A percentile compares a stretch with the other conserved stretches of the same genome.
Evolutionary conservation across 2,888 invertebrate species (phyloP).

Genomic region (Hemithea aestivaria): DNA sequence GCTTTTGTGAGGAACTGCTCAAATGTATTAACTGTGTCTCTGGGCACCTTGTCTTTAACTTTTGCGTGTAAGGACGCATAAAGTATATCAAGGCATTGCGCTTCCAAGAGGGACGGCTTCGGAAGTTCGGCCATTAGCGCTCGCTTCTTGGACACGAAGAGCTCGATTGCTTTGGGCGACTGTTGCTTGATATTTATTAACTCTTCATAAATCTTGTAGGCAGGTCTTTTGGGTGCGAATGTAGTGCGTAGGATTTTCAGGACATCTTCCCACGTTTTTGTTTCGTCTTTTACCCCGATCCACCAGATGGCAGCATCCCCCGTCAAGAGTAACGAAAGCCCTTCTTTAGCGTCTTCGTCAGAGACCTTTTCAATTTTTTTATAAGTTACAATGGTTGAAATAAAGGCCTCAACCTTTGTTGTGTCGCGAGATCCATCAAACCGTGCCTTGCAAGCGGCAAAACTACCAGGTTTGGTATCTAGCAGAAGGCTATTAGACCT

Average conservation of each 20-base stretch:
- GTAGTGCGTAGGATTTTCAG: not conserved
- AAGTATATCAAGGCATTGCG: not conserved
- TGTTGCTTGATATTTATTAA: not conserved
- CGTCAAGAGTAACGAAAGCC: not conserved
- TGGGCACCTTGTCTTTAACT: not conserved
- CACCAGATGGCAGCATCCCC: not conserved
- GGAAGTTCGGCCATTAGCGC: constrained; percentile 1
- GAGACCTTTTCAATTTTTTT: not conserved
- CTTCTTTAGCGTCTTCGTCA: not conserved
- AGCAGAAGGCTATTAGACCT: not conserved
- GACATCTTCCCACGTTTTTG: not conserved
- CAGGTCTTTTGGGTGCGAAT: constrained; percentile 1
- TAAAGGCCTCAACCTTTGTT: not conserved
- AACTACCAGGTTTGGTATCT: not conserved
- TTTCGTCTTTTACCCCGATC: not conserved
- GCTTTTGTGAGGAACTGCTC: not conserved
- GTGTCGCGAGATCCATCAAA: not conserved
- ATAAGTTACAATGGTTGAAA: not conserved
- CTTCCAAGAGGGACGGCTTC: not conserved
- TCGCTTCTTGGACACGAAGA: not conserved
- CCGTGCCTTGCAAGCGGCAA: not conserved
- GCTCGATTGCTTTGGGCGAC: not conserved
- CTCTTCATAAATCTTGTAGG: constrained; percentile 1
- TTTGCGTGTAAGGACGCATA: not conserved
- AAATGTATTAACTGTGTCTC: not conserved